A percentile compares a stretch with the other conserved stretches of the same genome.
These are phyloP conservation scores for Heptranchias perlo DNA, from an alignment of 2,113 vertebrate genomes.

Conservation along the genomic window DNA sequence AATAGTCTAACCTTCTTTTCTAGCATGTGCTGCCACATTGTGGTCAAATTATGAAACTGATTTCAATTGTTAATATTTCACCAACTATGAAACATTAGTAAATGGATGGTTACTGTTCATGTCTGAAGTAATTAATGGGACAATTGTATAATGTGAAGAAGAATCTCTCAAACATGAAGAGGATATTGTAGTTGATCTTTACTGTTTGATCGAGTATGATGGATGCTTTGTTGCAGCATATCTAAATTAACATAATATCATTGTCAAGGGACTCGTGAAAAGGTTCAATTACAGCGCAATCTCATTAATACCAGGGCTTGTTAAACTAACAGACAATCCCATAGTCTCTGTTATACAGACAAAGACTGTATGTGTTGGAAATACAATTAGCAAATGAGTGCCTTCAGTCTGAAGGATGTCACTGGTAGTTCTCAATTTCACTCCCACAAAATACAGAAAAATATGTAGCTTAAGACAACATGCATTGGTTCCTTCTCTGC, in stretches of 20 bases:
- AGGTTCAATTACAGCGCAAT: constrained; percentile 89
- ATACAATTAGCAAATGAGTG: constrained; percentile 78
- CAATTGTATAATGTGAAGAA: constrained; percentile 59
- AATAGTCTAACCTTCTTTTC: neutral
- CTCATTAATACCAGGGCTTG: constrained; percentile 91
- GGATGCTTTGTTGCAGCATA: constrained; percentile 87
- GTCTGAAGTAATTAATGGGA: constrained; percentile 66
- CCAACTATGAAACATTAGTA: constrained; percentile 27
- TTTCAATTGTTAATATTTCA: constrained; percentile 20
- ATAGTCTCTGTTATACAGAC: constrained; percentile 75
- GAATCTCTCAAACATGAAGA: constrained; percentile 47
- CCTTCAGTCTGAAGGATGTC: constrained; percentile 62
- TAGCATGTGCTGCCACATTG: constrained; percentile 71
- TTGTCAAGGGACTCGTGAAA: constrained; percentile 87
- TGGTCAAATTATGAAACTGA: constrained; percentile 52
- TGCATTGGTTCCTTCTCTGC: neutral
- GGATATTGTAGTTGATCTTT: constrained; percentile 73
- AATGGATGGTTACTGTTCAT: constrained; percentile 60
- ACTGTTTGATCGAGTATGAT: constrained; percentile 87
- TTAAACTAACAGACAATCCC: constrained; percentile 78
- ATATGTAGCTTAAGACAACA: neutral
- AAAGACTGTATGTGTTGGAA: constrained; percentile 61
- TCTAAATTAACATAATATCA: constrained; percentile 84
- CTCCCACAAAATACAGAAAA: neutral
- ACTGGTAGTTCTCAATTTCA: constrained; percentile 2